Base-by-base conservation (phyloP, 1,140 invertebrate species). In the Lepidurus arcticus region DNA sequence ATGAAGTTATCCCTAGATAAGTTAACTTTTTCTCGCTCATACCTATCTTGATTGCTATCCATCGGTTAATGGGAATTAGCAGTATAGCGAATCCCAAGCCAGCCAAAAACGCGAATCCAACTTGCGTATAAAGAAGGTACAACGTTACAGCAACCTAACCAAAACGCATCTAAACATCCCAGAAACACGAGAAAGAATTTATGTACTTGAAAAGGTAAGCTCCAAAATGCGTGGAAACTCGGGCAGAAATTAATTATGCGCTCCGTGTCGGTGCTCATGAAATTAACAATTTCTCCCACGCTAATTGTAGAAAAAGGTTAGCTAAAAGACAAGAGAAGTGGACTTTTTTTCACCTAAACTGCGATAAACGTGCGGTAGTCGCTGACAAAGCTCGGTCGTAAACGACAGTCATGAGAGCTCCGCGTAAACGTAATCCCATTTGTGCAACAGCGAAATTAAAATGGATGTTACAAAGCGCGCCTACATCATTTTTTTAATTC, bases 201-300 rank as follows among this genome's bases (percentile, higher is more conserved):
- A 34, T 73, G 84, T 84, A 93, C 92, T 88, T 96, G 93, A 83
- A 98, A 89, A 34, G 97, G 97, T 83, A 98, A 92, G 85, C 95
- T 97, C 97, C 98, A 99, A 81, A 98, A 89, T 16, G 94, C 91
- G 87, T 99, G 97, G 85, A 99, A 97, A 86, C 94, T 97, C 0
- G 93, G 91, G 86, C 94, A 97, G 53, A 96, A 94, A 85, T 98
- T 98, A 0, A 97, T 92, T 80, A 99, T 94, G 81, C 97, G 88
- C 83, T 98, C 95, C 0, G 92, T 92, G 85, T 99, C 98, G 1
- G 94, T 97, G 44, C 94, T 98, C 92, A 99, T 97, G 81, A 96
- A 95, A 86, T 99, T 99, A 0, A 98, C 90, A 42, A 99, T 92
- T 87, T 98, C 93, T 1, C 95, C 95, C 80, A 91, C 88, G 77